Percentiles rank a stretch among this genome's conserved stretches.
phyloP scores from a whole-genome alignment of 2,888 invertebrate species.

The Cantharis rustica region DNA sequence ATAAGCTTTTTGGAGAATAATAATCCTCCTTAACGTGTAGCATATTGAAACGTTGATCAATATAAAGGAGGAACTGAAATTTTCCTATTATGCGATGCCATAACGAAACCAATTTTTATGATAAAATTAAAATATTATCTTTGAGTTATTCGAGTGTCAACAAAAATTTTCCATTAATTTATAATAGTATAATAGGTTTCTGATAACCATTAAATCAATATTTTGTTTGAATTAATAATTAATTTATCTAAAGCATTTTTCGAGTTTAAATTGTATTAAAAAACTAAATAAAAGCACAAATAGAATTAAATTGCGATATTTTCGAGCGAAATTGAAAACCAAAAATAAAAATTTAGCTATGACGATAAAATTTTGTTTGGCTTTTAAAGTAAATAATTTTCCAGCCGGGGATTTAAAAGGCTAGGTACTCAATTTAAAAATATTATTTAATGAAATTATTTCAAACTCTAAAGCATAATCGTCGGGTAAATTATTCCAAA shows the following conservation, averaged over 20 bases:
- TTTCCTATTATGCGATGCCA: background rate
- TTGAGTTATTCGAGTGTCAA: background rate
- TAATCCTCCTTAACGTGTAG: background rate
- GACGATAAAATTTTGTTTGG: background rate
- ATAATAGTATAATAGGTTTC: background rate
- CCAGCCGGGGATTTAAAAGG: background rate
- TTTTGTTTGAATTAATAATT: background rate
- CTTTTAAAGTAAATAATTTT: background rate
- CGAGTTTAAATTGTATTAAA: background rate
- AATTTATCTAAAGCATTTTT: background rate
- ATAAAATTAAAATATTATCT: background rate
- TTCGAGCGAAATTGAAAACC: background rate
- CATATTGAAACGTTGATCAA: background rate
- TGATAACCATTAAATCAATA: background rate
- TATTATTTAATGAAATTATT: background rate
- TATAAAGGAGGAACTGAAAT: background rate
- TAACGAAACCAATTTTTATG: background rate
- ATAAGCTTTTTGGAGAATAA: background rate
- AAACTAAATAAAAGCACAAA: background rate
- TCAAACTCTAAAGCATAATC: background rate
- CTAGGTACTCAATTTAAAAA: background rate
- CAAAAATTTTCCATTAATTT: background rate
- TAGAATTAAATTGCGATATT: background rate
- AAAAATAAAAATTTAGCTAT: too few relatives aligned
- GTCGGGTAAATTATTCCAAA: background rate